Evolutionary conservation across 2,797 vertebrate species (phyloP), one percentile per base, ranked within the genome.

Genomic region (Enteromius viviparus): DNA sequence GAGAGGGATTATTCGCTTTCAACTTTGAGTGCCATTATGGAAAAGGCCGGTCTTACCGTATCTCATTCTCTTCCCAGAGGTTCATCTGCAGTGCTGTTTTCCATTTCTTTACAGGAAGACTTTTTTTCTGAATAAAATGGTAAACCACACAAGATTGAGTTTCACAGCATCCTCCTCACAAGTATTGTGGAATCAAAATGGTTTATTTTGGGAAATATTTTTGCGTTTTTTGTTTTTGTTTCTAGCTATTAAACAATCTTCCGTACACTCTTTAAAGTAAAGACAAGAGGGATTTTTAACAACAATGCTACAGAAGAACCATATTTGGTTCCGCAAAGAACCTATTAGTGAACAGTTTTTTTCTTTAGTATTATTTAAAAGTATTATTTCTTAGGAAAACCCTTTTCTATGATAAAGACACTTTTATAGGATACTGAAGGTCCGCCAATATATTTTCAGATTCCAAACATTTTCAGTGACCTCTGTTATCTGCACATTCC

Each of bases 11-110:
- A 70, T 86, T 84, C 64, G 80, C 85, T 89, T 78, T 83, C 64
- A 26, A 88, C 77, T 78, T 72, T 87, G 87, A 90, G 89, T 88
- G 77, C 91, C 88, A 91, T 92, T 90, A 92, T 83, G 82, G 78
- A 84, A 75, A 82, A 80, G 81, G 53, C 87, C 75, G 80, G 71
- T 81, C 77, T 84, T 81, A 86, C 68, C 74, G 85, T 90, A 89
- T 92, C 90, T 42, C 75, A 88, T 91, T 92, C 85, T 75, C 89
- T 84, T 89, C 80, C 76, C 81, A 80, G 89, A 90, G 87, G 87
- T 85, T 69, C 82, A 76, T 81, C 77, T 79, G 86, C 85, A 84
- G 87, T 88, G 80, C 87, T 89, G 89, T 90, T 91, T 89, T 86
- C 89, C 84, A 85, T 82, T 89, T 92, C 75, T 89, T 87, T 81